A percentile compares a stretch with the other conserved stretches of the same genome.
Conservation (phyloP, 2,888 invertebrate genomes). For the Acanthoscelides obtectus region DNA sequence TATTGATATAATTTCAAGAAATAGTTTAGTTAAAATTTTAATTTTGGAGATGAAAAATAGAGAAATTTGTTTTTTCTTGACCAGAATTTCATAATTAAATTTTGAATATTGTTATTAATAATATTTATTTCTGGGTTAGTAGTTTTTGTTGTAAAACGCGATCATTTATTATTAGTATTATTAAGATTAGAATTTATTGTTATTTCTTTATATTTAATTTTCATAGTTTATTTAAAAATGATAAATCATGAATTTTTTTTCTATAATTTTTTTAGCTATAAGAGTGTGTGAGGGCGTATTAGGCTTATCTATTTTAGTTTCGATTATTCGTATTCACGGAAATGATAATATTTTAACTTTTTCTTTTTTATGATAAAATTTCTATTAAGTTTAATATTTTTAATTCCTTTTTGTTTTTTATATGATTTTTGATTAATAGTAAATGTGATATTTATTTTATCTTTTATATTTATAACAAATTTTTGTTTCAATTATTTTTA, state of each 20-base stretch:
- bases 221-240: constrained; percentile 49
- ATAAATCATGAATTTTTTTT: constrained; percentile 53
- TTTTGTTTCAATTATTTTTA: constrained; percentile 42
- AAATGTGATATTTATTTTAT: constrained; percentile 50
- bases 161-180: constrained; percentile 57
- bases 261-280: constrained; percentile 59
- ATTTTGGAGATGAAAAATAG: constrained; percentile 67
- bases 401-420: constrained; percentile 52
- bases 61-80: constrained; percentile 55
- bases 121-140: constrained; percentile 52
- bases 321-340: constrained; percentile 58
- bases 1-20: constrained; percentile 48
- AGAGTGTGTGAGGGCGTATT: constrained; percentile 62
- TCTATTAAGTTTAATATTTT: constrained; percentile 49
- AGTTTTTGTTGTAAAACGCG: constrained; percentile 54
- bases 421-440: constrained; percentile 54
- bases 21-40: constrained; percentile 64
- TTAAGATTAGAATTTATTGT: constrained; percentile 60
- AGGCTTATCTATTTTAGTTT: constrained; percentile 59
- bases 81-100: background rate
- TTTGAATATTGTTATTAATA: constrained; percentile 39
- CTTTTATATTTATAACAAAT: constrained; percentile 50
- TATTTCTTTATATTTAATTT: constrained; percentile 36
- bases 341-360: constrained; percentile 61
- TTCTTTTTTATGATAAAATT: constrained; percentile 57